Evolutionary conservation across 1,140 invertebrate genomes (phyloP).

Genomic region (Penaeus japonicus): DNA sequence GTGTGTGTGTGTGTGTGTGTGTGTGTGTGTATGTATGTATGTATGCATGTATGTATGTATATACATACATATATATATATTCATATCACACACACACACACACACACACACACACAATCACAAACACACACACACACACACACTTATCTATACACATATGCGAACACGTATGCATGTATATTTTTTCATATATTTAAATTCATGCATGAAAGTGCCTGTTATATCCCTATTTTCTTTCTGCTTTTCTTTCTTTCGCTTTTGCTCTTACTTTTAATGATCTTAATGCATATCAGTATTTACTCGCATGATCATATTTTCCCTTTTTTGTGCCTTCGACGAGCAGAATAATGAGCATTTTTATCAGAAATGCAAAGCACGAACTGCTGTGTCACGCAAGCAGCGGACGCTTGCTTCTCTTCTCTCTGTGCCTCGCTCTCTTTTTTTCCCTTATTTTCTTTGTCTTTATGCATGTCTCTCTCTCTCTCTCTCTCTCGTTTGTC

Average conservation of each 20-base stretch:
- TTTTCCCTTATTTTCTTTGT: no score
- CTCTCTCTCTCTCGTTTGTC: no score
- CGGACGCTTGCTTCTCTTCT: no score
- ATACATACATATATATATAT: background rate
- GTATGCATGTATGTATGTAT: background rate
- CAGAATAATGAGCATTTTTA: no score
- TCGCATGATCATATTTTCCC: no score
- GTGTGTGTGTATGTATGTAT: background rate
- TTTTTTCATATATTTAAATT: background rate
- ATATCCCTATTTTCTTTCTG: background rate
- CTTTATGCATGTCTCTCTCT: no score
- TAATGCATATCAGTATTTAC: no score
- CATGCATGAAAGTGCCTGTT: background rate
- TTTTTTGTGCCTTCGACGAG: no score
- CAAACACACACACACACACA: background rate
- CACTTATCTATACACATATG: background rate
- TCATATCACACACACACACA: background rate
- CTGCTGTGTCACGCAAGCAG: no score
- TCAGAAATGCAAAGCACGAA: no score
- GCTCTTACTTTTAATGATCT: background rate
- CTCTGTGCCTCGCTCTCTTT: no score
- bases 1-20: background rate
- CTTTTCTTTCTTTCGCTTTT: background rate
- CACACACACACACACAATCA: background rate
- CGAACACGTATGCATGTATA: background rate